These are phyloP conservation scores for Okapia johnstoni DNA, from an alignment of 2,113 vertebrate genomes.

Conservation along the genomic window DNA sequence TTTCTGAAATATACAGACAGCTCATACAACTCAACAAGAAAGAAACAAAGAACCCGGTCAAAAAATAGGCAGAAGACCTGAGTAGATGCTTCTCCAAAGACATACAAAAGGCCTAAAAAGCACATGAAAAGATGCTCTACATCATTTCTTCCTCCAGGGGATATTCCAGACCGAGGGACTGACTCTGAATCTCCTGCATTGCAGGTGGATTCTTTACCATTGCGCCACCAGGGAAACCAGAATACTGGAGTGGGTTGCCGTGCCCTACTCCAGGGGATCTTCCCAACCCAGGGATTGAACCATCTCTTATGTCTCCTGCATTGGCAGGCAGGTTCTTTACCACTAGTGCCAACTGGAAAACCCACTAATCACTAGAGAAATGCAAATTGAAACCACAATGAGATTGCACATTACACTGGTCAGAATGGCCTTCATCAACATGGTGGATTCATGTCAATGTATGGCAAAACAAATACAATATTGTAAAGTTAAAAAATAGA, in stretches of 20 bases:
- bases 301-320: not conserved
- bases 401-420: not conserved
- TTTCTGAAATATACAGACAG: not conserved
- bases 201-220: not conserved
- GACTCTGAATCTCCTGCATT: not conserved
- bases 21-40: not conserved
- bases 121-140: not conserved
- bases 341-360: not conserved
- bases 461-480: too few species aligned
- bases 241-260: not conserved
- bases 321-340: not conserved
- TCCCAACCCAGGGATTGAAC: not conserved
- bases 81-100: not conserved
- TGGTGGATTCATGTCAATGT: too few species aligned
- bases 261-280: not conserved
- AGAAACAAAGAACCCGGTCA: not conserved
- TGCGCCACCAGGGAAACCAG: not conserved
- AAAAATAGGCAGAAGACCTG: not conserved
- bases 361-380: not conserved
- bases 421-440: not conserved
- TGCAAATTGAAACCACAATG: not conserved
- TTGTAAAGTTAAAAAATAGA: too few species aligned
- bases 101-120: not conserved
- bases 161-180: not conserved
- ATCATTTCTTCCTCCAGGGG: not conserved